These are phyloP conservation scores for Pseudocheirus occidentalis DNA, from an alignment of 2,797 vertebrate genomes.

Conservation along the genomic window DNA sequence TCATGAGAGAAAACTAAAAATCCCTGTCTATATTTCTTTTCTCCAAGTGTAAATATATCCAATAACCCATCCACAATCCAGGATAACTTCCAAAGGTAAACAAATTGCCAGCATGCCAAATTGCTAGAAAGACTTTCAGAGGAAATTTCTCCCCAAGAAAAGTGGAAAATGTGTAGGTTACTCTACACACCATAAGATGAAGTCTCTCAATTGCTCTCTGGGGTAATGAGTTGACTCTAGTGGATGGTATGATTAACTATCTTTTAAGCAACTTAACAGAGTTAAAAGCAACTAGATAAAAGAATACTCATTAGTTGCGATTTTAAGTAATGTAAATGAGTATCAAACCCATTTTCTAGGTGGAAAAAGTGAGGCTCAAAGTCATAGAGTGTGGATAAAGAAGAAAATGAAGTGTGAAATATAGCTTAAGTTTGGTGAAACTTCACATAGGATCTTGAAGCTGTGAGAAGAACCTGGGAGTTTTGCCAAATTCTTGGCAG, in stretches of 20 bases:
- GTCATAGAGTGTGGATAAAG: not conserved
- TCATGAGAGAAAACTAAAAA: not conserved
- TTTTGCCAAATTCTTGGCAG: constrained; percentile 71
- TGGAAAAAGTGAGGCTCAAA: constrained; percentile 1
- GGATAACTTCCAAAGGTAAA: not conserved
- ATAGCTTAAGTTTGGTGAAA: not conserved
- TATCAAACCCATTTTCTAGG: constrained; percentile 16
- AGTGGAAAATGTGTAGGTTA: not conserved
- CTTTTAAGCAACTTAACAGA: not conserved
- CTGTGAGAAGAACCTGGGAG: constrained; percentile 58
- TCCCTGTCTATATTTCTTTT: not conserved
- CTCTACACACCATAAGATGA: not conserved
- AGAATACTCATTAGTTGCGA: not conserved
- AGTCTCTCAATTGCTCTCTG: not conserved
- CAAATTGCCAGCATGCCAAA: not conserved
- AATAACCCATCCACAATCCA: not conserved
- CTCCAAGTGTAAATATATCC: not conserved
- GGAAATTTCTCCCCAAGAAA: not conserved
- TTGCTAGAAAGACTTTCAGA: not conserved
- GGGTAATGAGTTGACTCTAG: not conserved
- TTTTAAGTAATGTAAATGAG: not conserved
- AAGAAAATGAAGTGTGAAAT: not conserved
- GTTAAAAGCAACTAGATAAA: not conserved
- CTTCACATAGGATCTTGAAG: constrained; percentile 56
- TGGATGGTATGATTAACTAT: not conserved